Evolutionary conservation across 1,140 invertebrate genomes (phyloP).

Genomic region (Muscidifurax raptorellus): DNA sequence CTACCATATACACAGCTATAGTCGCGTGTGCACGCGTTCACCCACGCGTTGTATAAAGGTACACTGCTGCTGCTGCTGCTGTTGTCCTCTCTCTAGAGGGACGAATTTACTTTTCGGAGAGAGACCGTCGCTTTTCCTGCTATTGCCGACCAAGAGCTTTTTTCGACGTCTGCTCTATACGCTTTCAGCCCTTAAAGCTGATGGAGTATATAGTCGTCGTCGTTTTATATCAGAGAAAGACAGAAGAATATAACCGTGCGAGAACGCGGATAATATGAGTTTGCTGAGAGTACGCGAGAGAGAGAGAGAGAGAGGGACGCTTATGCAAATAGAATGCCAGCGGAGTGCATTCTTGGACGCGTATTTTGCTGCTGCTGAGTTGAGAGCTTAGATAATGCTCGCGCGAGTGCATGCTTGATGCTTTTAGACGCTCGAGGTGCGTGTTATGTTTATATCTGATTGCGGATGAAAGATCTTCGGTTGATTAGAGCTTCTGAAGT

Average conservation of each 20-base stretch:
- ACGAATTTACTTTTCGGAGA: constrained; percentile 37
- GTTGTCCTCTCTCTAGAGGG: constrained; percentile 41
- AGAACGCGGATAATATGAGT: not conserved
- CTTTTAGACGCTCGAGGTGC: not conserved
- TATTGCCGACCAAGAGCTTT: not conserved
- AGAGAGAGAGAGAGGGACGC: not conserved
- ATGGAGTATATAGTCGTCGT: not conserved
- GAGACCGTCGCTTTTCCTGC: not conserved
- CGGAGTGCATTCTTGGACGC: constrained; percentile 8
- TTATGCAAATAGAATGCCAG: constrained; percentile 21
- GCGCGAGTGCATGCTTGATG: not conserved
- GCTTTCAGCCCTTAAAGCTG: not conserved
- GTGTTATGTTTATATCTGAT: too few species aligned
- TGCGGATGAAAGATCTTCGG: too few species aligned
- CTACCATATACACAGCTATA: constrained; percentile 16
- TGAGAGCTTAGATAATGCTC: constrained; percentile 37
- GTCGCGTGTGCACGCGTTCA: constrained; percentile 33
- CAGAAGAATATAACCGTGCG: too few species aligned
- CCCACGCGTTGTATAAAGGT: constrained; percentile 44
- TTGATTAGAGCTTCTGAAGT: too few species aligned
- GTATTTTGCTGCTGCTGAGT: constrained; percentile 10
- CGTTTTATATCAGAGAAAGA: not conserved
- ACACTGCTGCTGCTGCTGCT: not conserved
- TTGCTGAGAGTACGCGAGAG: too few species aligned
- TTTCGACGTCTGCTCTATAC: not conserved